These are phyloP conservation scores for Pelodiscus sinensis DNA, from an alignment of 2,113 vertebrate genomes.

Conservation along the genomic window DNA sequence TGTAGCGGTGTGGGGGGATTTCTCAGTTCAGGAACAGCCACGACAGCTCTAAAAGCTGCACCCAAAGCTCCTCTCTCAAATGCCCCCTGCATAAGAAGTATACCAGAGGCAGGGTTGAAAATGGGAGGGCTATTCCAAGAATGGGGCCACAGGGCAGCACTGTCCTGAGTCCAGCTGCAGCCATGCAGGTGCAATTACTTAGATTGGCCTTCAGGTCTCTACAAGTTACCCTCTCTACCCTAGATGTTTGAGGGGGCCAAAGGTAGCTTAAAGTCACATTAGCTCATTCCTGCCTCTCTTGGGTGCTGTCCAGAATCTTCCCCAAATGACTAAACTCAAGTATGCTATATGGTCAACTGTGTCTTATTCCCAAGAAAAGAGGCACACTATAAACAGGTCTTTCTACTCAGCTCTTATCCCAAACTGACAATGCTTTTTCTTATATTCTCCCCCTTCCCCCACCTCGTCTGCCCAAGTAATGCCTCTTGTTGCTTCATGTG, in stretches of 20 bases:
- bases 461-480: background rate
- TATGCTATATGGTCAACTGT: background rate
- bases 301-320: background rate
- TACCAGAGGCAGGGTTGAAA: background rate
- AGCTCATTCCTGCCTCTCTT: background rate
- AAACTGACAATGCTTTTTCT: conserved; percentile 32
- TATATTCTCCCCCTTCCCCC: conserved; percentile 6
- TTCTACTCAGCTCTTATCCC: background rate
- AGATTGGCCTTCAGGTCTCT: background rate
- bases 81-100: background rate
- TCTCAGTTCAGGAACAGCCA: background rate
- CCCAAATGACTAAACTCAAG: background rate
- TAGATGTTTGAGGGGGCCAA: background rate
- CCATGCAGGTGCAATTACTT: background rate
- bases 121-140: background rate
- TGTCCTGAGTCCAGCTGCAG: background rate
- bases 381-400: background rate
- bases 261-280: background rate
- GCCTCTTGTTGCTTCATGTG: conserved; percentile 7
- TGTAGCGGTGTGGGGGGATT: background rate
- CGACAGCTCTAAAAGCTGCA: background rate
- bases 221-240: background rate
- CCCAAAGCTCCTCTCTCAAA: background rate
- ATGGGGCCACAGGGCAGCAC: background rate
- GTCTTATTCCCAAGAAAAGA: background rate